Percentiles rank a stretch among this genome's conserved stretches.
Conservation (phyloP, 2,113 vertebrate genomes). For the Hemicordylus capensis region DNA sequence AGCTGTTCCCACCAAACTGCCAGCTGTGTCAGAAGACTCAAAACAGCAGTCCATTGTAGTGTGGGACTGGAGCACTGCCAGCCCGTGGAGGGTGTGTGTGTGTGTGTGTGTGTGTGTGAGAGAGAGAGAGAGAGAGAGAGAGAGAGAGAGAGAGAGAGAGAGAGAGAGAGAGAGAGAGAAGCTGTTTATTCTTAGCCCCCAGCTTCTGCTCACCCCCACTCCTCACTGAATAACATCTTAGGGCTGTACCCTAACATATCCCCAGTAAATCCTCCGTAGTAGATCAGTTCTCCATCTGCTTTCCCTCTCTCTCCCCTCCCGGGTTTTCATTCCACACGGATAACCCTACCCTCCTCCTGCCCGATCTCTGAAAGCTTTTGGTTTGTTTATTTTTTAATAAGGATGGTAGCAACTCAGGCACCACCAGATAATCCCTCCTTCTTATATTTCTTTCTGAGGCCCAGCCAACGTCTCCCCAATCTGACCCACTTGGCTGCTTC, state of each 20-base stretch:
- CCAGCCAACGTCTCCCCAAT: background rate
- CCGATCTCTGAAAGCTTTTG: background rate
- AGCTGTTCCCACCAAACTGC: constrained; percentile 30
- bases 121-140: background rate
- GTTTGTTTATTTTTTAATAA: too few relatives aligned
- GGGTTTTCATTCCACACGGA: background rate
- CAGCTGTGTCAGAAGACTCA: constrained; percentile 18
- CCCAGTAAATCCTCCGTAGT: background rate
- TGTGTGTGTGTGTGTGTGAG: too few relatives aligned
- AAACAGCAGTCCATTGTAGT: constrained; percentile 39
- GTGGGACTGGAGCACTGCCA: constrained; percentile 8
- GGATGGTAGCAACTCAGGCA: background rate
- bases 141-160: background rate
- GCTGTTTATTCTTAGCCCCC: background rate
- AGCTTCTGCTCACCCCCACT: background rate
- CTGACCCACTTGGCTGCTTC: background rate
- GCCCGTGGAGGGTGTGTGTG: background rate
- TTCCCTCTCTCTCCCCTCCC: background rate
- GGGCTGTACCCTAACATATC: background rate
- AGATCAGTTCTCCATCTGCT: background rate
- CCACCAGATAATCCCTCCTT: background rate
- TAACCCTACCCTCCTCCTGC: too few relatives aligned
- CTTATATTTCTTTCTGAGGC: background rate
- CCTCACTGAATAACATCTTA: background rate
- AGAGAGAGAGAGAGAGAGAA: background rate